Evolutionary conservation across 2,797 vertebrate genomes (phyloP), one percentile per base, ranked within the genome.

Genomic region (Pteropus rufus): DNA sequence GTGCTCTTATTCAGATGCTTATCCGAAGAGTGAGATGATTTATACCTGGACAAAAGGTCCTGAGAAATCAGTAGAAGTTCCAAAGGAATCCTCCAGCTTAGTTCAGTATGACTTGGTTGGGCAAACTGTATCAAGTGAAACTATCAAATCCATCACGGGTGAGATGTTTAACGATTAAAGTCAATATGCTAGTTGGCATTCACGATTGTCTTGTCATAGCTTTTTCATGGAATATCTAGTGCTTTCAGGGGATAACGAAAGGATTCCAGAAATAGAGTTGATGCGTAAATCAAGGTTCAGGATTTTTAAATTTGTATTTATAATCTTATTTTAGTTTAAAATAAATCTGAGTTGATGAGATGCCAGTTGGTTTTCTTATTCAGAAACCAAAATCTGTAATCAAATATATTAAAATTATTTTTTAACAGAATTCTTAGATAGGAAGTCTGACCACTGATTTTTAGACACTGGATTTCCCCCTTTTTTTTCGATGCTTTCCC

Each of bases 41-140:
- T 99, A 99, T 97, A 99, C 99, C 1, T 99, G 99, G 99, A 99
- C 99, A 95, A 99, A 99, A 99, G 99, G 99, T 83, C 99, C 99
- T 0, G 97, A 99, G 98, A 98, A 99, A 93, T 99, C 99, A 34
- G 99, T 99, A 97, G 99, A 99, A 98, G 99, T 99, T 73, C 99
- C 99, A 49, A 98, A 99, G 92, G 99, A 99, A 98, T 99, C 99
- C 81, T 99, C 99, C 97, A 99, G 99, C 98, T 99, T 99, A 81
- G 99, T 99, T 97, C 99, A 99, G 92, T 99, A 99, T 97, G 99
- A 99, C 96, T 99, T 99, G 95, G 99, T 99, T 91, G 99, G 99
- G 73, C 99, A 99, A 98, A 99, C 99, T 0, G 99, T 99, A 93
- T 99, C 99, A 96, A 99, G 99, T 96, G 99, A 99, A 98, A 99